Base-by-base conservation (phyloP, 2,888 invertebrate species). In the Dione juno region DNA sequence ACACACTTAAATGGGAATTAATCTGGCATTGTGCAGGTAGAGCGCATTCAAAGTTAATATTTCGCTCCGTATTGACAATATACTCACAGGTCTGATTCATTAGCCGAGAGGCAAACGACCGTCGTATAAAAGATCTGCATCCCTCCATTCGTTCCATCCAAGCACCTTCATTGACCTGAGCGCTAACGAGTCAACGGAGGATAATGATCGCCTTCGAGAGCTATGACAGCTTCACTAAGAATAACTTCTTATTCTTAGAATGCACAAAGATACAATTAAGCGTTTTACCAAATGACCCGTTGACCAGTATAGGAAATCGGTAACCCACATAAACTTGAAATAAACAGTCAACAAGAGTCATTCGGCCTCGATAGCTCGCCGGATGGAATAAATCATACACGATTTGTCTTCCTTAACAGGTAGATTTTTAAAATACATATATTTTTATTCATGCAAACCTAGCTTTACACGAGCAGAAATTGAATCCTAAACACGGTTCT, bases 401-500 rank as follows among this genome's bases (percentile, higher is more conserved):
- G 79, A 88, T 90, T 88, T 88, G 84, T 88, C 88, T 88, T 86
- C 83, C 80, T 84, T 83, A 86, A 85, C 91, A 91, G 90, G 90
- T 92, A 89, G 82, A 88, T 89, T 88, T 87, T 87, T 83, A 81
- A 88, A 90, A 88, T 83, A 75, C 86, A 86, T 84, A 88, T 87
- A 89, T 90, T 90, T 84, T 88, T 88, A 88, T 92, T 88, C 88
- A 92, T 89, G 87, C 86, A 88, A 88, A 91, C 89, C 78, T 84
- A 84, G 84, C 84, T 89, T 86, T 89, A 91, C 91, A 90, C 90
- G 90, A 85, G 89, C 86, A 80, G 85, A 88, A 90, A 89, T 87
- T 86, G 89, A 90, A 91, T 92, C 83, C 83, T 89, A 87, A 91
- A 84, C 84, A 83, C 78, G 83, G 79, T 74, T 80, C 87, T 88